Percentiles rank a stretch among this genome's conserved stretches.
phyloP scores from a whole-genome alignment of 2,797 vertebrate species.

The Orientallactaga sibirica region DNA sequence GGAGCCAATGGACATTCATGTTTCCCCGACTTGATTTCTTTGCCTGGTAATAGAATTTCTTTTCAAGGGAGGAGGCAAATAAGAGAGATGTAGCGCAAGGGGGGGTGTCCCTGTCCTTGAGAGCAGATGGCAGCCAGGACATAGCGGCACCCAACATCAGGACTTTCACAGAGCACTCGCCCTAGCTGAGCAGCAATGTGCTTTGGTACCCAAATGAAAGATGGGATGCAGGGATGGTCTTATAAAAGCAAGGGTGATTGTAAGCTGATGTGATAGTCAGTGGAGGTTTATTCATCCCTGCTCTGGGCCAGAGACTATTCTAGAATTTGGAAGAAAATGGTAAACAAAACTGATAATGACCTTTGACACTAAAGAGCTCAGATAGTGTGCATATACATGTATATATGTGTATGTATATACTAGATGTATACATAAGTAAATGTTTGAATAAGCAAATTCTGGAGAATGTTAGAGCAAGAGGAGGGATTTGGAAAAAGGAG shows the following conservation, averaged over 20 bases:
- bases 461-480: not conserved
- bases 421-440: not conserved
- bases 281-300: not conserved
- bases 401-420: fast-evolving
- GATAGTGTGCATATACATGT: not conserved
- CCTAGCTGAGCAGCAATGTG: not conserved
- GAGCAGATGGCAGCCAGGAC: not conserved
- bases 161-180: not conserved
- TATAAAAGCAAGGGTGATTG: not conserved
- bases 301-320: not conserved
- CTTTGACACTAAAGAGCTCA: not conserved
- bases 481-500: not conserved
- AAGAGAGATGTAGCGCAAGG: not conserved
- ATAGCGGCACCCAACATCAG: not conserved
- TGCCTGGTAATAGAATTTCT: conserved; percentile 28
- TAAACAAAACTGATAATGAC: not conserved
- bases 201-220: not conserved
- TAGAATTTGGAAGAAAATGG: not conserved
- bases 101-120: not conserved
- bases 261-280: fast-evolving
- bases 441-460: not conserved
- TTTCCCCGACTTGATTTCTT: conserved; percentile 50
- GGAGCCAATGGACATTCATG: not conserved
- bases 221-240: not conserved
- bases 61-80: not conserved